phyloP scores from a whole-genome alignment of 2,888 invertebrate species.

The Drosophila fulvimacula region DNA sequence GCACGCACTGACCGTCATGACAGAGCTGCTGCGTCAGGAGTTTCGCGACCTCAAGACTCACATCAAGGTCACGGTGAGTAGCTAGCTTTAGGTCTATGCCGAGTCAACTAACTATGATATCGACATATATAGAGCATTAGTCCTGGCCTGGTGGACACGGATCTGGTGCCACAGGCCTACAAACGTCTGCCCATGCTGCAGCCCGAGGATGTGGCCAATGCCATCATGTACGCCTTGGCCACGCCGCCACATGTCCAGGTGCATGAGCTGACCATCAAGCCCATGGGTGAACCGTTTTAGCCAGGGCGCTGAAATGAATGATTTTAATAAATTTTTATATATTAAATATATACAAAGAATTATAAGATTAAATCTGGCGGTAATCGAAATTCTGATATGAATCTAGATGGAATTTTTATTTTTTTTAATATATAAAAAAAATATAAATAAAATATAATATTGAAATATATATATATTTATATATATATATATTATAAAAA shows the following conservation, averaged over 20 bases:
- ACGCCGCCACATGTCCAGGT: constrained; percentile 79
- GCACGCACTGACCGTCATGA: constrained; percentile 80
- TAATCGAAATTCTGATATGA: no score
- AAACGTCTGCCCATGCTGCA: constrained; percentile 61
- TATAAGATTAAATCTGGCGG: no score
- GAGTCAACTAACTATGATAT: neutral
- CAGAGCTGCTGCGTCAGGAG: constrained; percentile 82
- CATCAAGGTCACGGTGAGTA: constrained; percentile 80
- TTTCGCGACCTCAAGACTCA: constrained; percentile 70
- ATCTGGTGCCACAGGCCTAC: constrained; percentile 76
- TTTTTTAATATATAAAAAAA: no score
- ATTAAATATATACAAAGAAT: neutral
- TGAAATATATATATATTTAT: no score
- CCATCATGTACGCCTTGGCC: constrained; percentile 70
- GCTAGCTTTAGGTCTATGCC: no score
- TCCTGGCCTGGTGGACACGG: constrained; percentile 85
- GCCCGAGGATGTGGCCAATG: constrained; percentile 75
- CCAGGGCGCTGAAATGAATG: neutral
- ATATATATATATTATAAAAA: no score
- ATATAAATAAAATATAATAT: no score
- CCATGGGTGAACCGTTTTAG: constrained; percentile 74
- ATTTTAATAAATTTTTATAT: neutral
- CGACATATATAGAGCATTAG: constrained; percentile 82
- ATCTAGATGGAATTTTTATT: no score
- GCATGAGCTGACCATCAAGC: constrained; percentile 77